A percentile compares a stretch with the other conserved stretches of the same genome.
Conservation (phyloP, 2,797 vertebrate species). For the Loris lydekkerianus region DNA sequence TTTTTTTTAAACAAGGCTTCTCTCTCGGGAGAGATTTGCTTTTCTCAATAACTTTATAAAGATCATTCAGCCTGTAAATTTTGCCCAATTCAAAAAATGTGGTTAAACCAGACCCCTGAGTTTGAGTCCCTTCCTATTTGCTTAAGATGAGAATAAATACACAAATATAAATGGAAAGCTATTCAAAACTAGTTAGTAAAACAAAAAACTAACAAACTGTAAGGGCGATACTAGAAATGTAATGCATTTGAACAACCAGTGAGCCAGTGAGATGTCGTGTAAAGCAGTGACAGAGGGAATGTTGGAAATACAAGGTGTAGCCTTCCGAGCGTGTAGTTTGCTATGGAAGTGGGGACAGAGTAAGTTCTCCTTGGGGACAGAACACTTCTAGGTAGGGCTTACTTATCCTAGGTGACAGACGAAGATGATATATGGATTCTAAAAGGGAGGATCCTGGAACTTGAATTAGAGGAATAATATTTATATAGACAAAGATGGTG, state of each 20-base stretch:
- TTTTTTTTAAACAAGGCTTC: not conserved
- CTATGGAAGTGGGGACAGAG: rapidly evolving
- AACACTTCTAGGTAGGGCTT: not conserved
- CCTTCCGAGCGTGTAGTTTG: not conserved
- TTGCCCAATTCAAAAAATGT: constrained; percentile 32
- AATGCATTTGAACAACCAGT: not conserved
- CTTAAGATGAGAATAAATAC: constrained; percentile 53
- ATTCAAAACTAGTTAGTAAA: not conserved
- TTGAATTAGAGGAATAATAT: not conserved
- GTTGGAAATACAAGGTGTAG: not conserved
- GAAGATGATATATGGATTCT: not conserved
- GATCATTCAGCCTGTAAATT: not conserved
- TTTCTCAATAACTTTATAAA: constrained; percentile 49
- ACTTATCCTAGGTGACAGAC: not conserved
- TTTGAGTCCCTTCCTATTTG: not conserved
- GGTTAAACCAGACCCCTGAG: not conserved
- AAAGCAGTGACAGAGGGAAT: not conserved
- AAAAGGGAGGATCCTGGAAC: not conserved
- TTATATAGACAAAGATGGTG: not conserved
- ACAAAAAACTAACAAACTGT: not conserved
- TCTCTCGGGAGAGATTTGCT: not conserved
- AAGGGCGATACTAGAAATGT: not conserved
- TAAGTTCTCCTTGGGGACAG: not conserved
- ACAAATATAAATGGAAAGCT: not conserved
- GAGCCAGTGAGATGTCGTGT: not conserved